Evolutionary conservation across 2,888 invertebrate species (phyloP), one percentile per base, ranked within the genome.

Genomic region (Synanthedon myopaeformis): DNA sequence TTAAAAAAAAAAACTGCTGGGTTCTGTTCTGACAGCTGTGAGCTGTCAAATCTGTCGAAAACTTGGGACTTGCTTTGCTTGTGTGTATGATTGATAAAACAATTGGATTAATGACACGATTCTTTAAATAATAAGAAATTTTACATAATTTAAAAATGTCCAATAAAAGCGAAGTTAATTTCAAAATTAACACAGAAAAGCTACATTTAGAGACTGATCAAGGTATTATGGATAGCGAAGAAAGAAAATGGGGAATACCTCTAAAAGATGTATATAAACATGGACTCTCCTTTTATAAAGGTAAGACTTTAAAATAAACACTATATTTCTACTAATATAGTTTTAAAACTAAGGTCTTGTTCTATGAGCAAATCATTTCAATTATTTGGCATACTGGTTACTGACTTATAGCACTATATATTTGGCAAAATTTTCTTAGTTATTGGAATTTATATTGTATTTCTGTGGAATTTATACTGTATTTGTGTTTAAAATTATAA

Each of bases 261-360:
- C 73, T 93, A 56, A 89, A 91, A 69, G 96, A 96, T 69, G 91
- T 98, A 52, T 98, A 97, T 84, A 94, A 93, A 85, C 90, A 97
- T 67, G 96, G 96, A 41, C 86, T 97, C 57, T 91, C 91, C 71
- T 98, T 97, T 87, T 98, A 96, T 75, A 97, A 96, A 93, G 98
- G 98, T 97, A 89, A 64, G 72, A 56, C 23, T 23, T 35, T 35
- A 8, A 35, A 35, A 35, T 35, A 1, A 35, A 8, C 8, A 8
- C 1, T n/a, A 42, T 42, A 42, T 42, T 42, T 45, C 13, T 35
- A 35, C 3, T 35, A 8, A 10, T 8, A 35, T 35, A 35, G 8
- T 35, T 35, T 35, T 35, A 35, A 35, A 35, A 35, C 10, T 35
- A 35, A 35, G 35, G 8, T 28, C 35, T 35, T 10, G 10, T 35